Base-by-base conservation (phyloP, 2,113 vertebrate genomes). In the Sphaerodactylus townsendi region DNA sequence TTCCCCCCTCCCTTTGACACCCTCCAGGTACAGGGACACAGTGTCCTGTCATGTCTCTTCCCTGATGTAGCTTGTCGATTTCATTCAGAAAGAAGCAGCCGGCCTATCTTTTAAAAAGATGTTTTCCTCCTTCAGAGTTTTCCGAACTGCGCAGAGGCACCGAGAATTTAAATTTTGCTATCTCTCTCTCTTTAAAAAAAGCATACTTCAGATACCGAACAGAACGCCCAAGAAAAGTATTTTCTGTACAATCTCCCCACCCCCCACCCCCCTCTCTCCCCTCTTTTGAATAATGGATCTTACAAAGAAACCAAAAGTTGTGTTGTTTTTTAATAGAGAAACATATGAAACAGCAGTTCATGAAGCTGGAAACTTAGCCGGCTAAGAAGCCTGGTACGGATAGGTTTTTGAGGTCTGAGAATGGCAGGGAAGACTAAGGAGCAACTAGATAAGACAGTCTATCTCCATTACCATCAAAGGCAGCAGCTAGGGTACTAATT, bases 381-480 rank as follows among this genome's bases (percentile, higher is more conserved):
- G 79, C 73, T 46, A 13, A 91, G 88, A 92, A 85, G 89, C 79
- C 65, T 76, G 71, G 87, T 84, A 91, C 92, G 92, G 89, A 44
- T 87, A 77, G 88, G 90, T 77, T 92, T 93, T 92, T 87, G 87
- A 86, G 80, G 84, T 81, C 87, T 92, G 93, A 93, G 92, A 87
- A 84, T 91, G 82, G 90, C 87, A 86, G 90, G 84, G 90, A 87
- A 87, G 88, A 78, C 77, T 88, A 23, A 59, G 88, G 86, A 93
- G 90, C 80, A 90, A 88, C 87, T 90, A 87, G 87, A 83, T 73
- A 90, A 90, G 92, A 28, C 53, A 91, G 71, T 88, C 69, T 59
- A 71, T 88, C 71, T 84, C 82, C 89, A 89, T 37, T 76, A 87
- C 23, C 56, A 81, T 68, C 72, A 77, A 13, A 92, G 91, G 83